Conservation (phyloP, 1,140 invertebrate species). For the Homarus americanus region DNA sequence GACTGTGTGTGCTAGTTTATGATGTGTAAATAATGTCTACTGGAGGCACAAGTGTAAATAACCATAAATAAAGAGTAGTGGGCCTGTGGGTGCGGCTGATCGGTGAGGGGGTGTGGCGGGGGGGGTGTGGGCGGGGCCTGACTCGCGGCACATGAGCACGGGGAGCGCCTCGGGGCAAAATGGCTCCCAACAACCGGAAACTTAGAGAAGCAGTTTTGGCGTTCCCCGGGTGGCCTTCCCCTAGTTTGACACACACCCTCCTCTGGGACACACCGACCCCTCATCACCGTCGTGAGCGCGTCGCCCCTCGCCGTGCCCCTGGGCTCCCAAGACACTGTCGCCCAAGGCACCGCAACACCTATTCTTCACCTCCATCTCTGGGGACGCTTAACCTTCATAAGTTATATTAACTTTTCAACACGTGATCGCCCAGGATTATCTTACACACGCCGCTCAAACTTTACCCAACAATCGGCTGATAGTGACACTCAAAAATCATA, state of each 20-base stretch:
- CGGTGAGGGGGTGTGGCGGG: background rate
- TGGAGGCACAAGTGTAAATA: no score
- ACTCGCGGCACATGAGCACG: constrained; percentile 67
- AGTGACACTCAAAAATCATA: no score
- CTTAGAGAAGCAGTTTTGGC: constrained; percentile 72
- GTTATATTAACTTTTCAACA: constrained; percentile 1
- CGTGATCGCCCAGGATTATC: constrained; percentile 22
- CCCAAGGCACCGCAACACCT: background rate
- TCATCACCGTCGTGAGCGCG: constrained; percentile 28
- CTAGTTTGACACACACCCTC: constrained; percentile 71
- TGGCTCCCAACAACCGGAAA: constrained; percentile 73
- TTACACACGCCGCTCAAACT: background rate
- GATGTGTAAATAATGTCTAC: no score
- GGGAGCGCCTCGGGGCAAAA: constrained; percentile 67
- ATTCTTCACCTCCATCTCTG: background rate
- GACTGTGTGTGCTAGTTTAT: no score
- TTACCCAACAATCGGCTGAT: no score
- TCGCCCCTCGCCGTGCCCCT: constrained; percentile 35
- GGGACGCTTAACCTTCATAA: background rate
- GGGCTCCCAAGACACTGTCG: background rate
- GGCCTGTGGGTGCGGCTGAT: background rate
- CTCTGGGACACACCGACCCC: constrained; percentile 66
- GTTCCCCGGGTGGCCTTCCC: constrained; percentile 70
- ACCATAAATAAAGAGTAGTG: no score
- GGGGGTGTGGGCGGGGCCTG: constrained; percentile 56